Percentiles rank a stretch among this genome's conserved stretches.
Evolutionary conservation across 1,140 invertebrate genomes (phyloP).

Genomic region (Lerema accius): DNA sequence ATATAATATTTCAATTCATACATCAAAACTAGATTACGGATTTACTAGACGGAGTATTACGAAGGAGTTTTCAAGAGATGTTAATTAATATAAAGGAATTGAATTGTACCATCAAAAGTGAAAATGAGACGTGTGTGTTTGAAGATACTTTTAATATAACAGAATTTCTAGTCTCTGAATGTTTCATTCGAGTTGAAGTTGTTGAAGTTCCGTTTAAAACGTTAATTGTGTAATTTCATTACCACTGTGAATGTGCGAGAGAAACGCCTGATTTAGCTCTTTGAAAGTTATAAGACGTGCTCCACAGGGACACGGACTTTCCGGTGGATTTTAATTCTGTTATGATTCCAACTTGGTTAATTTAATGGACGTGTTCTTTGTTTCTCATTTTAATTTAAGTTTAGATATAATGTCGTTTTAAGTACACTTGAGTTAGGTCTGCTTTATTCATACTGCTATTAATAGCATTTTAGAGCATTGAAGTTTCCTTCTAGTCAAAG

Average conservation of each 20-base stretch:
- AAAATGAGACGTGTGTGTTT: too few species aligned
- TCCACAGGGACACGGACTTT: neutral
- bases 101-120: too few species aligned
- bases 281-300: neutral
- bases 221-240: constrained; percentile 16
- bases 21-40: too few species aligned
- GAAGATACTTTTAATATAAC: too few species aligned
- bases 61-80: too few species aligned
- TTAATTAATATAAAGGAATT: too few species aligned
- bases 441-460: neutral
- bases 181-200: neutral
- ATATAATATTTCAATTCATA: too few species aligned
- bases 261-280: neutral
- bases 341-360: neutral
- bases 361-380: neutral
- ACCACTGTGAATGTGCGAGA: constrained; percentile 2
- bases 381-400: neutral
- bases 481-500: too few species aligned
- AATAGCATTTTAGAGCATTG: too few species aligned
- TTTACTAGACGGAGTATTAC: too few species aligned
- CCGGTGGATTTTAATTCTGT: neutral
- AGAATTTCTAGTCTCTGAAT: neutral
- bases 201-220: constrained; percentile 1
- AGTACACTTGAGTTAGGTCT: neutral
- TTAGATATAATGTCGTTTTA: neutral